A percentile compares a stretch with the other conserved stretches of the same genome.
phyloP scores from a whole-genome alignment of 2,113 vertebrate species.

The Rutilus rutilus region DNA sequence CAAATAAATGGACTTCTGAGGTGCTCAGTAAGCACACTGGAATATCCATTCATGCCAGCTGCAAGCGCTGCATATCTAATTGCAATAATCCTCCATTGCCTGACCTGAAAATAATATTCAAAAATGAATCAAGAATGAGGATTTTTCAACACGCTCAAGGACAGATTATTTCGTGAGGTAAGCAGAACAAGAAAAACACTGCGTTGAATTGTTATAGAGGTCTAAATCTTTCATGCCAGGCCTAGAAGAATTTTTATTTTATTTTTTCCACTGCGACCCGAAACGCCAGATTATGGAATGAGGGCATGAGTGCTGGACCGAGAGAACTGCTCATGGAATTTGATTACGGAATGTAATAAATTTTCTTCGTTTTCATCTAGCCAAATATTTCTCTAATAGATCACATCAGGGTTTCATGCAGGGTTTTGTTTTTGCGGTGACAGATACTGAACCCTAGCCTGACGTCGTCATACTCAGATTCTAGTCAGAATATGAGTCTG shows the following conservation, averaged over 20 bases:
- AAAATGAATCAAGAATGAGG: not conserved
- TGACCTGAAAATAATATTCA: conserved; percentile 16
- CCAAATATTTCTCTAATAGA: conserved; percentile 31
- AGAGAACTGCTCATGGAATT: conserved; percentile 23
- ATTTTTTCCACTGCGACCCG: conserved; percentile 21
- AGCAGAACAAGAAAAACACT: not conserved
- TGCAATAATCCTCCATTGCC: conserved; percentile 18
- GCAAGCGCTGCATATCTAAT: not conserved
- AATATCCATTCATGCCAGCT: conserved; percentile 34
- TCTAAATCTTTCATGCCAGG: conserved; percentile 28
- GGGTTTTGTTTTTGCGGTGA: not conserved
- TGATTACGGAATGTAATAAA: conserved; percentile 25
- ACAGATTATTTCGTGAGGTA: not conserved
- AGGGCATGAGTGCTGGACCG: conserved; percentile 13
- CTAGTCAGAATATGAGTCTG: too few relatives aligned
- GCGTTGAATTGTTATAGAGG: not conserved
- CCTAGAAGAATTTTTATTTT: conserved; percentile 15
- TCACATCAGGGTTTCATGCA: conserved; percentile 8
- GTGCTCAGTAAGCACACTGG: conserved; percentile 12
- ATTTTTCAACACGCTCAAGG: conserved; percentile 21
- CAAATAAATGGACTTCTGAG: conserved; percentile 26
- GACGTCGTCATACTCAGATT: too few relatives aligned
- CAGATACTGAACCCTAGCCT: not conserved
- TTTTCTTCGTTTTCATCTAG: conserved; percentile 40
- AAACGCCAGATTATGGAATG: conserved; percentile 33